Conservation (phyloP, 2,888 invertebrate species). For the Hermaeophaga mercurialis region DNA sequence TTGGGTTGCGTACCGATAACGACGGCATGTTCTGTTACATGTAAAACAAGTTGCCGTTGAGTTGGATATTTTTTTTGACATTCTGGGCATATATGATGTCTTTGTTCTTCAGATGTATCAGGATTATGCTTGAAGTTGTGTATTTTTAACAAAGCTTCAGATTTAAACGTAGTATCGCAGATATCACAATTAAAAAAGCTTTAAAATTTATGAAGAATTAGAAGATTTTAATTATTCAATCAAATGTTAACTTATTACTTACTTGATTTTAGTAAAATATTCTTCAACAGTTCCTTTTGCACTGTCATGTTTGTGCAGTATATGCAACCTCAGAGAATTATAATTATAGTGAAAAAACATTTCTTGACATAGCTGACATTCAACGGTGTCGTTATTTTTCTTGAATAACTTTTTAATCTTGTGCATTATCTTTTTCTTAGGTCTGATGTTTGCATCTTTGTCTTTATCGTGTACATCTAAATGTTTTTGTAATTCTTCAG, state of each 20-base stretch:
- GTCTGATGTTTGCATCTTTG: constrained; percentile 47
- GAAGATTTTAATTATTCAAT: no score
- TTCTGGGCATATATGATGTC: constrained; percentile 47
- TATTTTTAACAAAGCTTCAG: constrained; percentile 47
- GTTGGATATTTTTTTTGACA: constrained; percentile 50
- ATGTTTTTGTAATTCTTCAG: constrained; percentile 65
- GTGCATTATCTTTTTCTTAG: constrained; percentile 46
- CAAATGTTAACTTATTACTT: no score
- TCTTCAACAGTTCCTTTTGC: constrained; percentile 43
- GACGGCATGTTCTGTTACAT: constrained; percentile 45
- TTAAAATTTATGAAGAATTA: no score
- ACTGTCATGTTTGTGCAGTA: constrained; percentile 45
- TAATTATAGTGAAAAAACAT: constrained; percentile 47
- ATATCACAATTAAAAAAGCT: constrained; percentile 47
- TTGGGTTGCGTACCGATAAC: constrained; percentile 37
- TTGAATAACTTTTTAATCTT: constrained; percentile 39
- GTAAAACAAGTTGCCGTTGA: constrained; percentile 47
- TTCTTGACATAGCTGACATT: constrained; percentile 50
- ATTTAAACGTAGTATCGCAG: constrained; percentile 44
- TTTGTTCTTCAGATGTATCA: constrained; percentile 45
- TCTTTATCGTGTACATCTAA: constrained; percentile 60
- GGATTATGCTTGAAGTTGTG: constrained; percentile 49
- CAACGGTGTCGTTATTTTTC: constrained; percentile 42
- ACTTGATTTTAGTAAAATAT: constrained; percentile 47
- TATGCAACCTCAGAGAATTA: constrained; percentile 46